Conservation (phyloP, 2,888 invertebrate genomes). For the Notodonta dromedarius region DNA sequence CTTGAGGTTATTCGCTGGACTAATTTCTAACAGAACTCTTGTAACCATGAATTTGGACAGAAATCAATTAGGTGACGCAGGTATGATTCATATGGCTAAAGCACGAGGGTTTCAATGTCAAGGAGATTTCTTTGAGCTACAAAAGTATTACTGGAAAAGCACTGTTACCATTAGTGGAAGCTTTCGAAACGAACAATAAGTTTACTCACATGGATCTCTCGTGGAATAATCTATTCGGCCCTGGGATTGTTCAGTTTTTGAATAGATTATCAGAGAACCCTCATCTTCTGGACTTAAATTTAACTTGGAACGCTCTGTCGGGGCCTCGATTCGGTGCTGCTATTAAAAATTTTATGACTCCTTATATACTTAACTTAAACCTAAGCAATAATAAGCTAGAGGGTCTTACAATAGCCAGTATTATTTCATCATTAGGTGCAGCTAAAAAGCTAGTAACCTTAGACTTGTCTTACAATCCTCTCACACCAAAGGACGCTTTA, state of each 20-base stretch:
- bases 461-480: conserved; percentile 56
- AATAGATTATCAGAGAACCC: conserved; percentile 9
- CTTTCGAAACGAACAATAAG: conserved; percentile 44
- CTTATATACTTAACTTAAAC: conserved; percentile 3
- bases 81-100: conserved; percentile 38
- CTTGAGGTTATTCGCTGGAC: conserved; percentile 30
- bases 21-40: conserved; percentile 30
- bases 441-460: conserved; percentile 44
- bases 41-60: conserved; percentile 43
- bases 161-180: conserved; percentile 37
- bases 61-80: conserved; percentile 46
- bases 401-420: conserved; percentile 25
- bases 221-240: conserved; percentile 48
- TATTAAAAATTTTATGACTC: conserved; percentile 6
- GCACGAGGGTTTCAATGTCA: conserved; percentile 33
- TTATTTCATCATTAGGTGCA: conserved; percentile 33
- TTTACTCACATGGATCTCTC: conserved; percentile 54
- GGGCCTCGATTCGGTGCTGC: conserved; percentile 10
- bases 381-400: conserved; percentile 15
- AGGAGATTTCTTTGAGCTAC: conserved; percentile 16
- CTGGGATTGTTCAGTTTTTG: conserved; percentile 16
- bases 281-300: conserved; percentile 4
- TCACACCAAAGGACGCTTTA: conserved; percentile 47
- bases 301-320: conserved; percentile 16
- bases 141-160: conserved; percentile 47